A percentile compares a stretch with the other conserved stretches of the same genome.
These are phyloP conservation scores for Scolopax bukidnonensis DNA, from an alignment of 2,797 vertebrate genomes.

Conservation along the genomic window DNA sequence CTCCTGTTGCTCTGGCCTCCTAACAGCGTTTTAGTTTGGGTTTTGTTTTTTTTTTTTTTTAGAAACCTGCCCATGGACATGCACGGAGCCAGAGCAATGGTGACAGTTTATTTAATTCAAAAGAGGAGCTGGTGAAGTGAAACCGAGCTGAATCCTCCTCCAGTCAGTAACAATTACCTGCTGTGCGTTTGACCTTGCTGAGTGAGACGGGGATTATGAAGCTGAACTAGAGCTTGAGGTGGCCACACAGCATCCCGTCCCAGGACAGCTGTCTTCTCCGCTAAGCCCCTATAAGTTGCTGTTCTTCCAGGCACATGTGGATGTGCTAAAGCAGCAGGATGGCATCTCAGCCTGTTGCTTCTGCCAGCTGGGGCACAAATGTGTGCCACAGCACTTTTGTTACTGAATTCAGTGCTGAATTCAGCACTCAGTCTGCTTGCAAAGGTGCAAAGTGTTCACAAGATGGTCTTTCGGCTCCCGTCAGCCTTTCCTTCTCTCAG, in stretches of 20 bases:
- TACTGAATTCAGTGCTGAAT: not conserved
- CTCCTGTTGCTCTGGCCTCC: not conserved
- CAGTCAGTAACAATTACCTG: not conserved
- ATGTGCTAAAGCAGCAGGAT: not conserved
- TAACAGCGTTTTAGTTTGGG: not conserved
- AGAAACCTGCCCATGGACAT: not conserved
- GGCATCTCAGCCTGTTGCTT: not conserved
- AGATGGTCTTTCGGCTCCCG: not conserved
- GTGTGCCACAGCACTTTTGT: not conserved
- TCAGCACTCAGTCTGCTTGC: fast-evolving
- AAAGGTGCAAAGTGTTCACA: not conserved
- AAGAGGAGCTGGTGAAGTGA: not conserved
- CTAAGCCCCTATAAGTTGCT: not conserved
- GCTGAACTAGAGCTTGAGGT: not conserved
- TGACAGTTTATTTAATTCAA: not conserved
- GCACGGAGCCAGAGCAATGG: not conserved
- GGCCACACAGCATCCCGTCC: not conserved
- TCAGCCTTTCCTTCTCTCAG: not conserved
- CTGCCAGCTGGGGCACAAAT: not conserved
- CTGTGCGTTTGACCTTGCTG: not conserved
- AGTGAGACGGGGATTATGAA: not conserved
- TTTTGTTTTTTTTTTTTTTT: not conserved
- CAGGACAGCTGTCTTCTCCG: not conserved
- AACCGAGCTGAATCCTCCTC: not conserved
- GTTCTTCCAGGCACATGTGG: not conserved